Evolutionary conservation across 2,888 invertebrate species (phyloP).

Genomic region (Drosophila meridionalis): DNA sequence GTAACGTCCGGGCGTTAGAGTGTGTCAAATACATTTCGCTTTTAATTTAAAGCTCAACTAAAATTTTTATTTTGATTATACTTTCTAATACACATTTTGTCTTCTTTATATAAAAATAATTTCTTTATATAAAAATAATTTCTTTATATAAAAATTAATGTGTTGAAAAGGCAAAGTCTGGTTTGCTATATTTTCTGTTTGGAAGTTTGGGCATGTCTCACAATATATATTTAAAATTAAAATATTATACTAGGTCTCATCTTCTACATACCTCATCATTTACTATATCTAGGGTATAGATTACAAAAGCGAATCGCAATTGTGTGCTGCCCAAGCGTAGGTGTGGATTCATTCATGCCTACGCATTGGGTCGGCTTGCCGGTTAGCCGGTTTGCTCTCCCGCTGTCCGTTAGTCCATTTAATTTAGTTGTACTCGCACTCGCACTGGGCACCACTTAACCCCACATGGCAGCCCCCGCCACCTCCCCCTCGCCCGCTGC

Average conservation of each 20-base stretch:
- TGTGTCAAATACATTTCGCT: background rate
- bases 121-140: too few species aligned
- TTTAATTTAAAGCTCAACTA: background rate
- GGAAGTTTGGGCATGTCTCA: background rate
- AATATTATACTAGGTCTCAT: background rate
- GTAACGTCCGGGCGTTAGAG: background rate
- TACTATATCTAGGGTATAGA: slow-evolving; percentile 16
- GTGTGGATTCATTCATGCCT: slow-evolving; percentile 62
- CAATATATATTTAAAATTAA: background rate
- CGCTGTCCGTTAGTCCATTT: slow-evolving; percentile 50
- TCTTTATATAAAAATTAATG: background rate
- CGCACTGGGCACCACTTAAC: slow-evolving; percentile 62
- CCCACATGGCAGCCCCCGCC: slow-evolving; percentile 42
- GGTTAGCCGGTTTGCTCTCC: slow-evolving; percentile 19
- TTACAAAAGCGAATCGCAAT: slow-evolving; percentile 1
- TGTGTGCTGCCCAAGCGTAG: slow-evolving; percentile 40
- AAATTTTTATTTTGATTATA: background rate
- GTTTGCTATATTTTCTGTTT: too few species aligned
- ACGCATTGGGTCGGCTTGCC: slow-evolving; percentile 42
- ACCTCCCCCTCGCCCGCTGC: background rate
- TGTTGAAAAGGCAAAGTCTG: background rate
- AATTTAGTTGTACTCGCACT: slow-evolving; percentile 61
- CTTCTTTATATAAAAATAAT: background rate
- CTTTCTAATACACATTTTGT: background rate
- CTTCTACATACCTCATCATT: background rate